A percentile compares a stretch with the other conserved stretches of the same genome.
phyloP scores from a whole-genome alignment of 2,888 invertebrate species.

The Empis stercorea region DNA sequence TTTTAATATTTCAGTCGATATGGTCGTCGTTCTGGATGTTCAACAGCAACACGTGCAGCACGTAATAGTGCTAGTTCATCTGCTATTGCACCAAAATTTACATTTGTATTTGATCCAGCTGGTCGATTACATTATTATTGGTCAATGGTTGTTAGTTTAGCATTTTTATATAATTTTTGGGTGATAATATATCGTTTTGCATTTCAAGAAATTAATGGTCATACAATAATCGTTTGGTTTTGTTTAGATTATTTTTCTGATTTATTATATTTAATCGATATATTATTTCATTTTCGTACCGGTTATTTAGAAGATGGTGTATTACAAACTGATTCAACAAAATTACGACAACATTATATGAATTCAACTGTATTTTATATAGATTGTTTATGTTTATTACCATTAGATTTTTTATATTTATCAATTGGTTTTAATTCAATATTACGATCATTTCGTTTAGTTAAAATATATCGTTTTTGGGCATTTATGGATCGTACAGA shows the following conservation, averaged over 20 bases:
- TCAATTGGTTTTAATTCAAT: conserved; percentile 96
- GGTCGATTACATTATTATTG: conserved; percentile 93
- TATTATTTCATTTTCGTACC: conserved; percentile 93
- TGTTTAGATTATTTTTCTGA: conserved; percentile 94
- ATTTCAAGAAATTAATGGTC: conserved; percentile 93
- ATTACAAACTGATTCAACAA: conserved; percentile 86
- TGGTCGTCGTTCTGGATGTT: conserved; percentile 18
- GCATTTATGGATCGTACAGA: conserved; percentile 97
- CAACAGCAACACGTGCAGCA: conserved; percentile 15
- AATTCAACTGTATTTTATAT: conserved; percentile 96
- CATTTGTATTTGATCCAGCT: conserved; percentile 97
- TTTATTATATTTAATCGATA: conserved; percentile 90
- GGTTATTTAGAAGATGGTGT: conserved; percentile 97
- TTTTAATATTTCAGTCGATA: conserved; percentile 13
- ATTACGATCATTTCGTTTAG: conserved; percentile 85
- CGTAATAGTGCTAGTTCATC: conserved; percentile 20
- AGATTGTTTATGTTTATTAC: conserved; percentile 94
- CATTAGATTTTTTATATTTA: conserved; percentile 94
- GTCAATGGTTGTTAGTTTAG: conserved; percentile 93
- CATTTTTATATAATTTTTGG: conserved; percentile 95
- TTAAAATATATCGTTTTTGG: conserved; percentile 97
- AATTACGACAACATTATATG: conserved; percentile 93
- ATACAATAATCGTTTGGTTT: conserved; percentile 90
- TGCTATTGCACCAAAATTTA: conserved; percentile 51
- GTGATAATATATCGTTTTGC: conserved; percentile 98